A percentile compares a stretch with the other conserved stretches of the same genome.
Evolutionary conservation across 2,888 invertebrate genomes (phyloP).

Genomic region (Pterostichus madidus): DNA sequence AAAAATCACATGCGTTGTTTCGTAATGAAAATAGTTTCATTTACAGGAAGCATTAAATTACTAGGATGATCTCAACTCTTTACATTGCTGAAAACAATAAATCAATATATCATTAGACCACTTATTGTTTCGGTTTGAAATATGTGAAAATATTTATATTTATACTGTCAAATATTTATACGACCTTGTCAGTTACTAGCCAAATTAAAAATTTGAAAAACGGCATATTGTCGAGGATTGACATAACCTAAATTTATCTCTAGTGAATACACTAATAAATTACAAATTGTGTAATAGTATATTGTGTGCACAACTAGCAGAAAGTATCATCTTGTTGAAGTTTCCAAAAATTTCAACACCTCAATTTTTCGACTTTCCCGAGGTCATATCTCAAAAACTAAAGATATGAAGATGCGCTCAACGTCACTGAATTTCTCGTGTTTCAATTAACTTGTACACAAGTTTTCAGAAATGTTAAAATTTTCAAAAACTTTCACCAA

Average conservation of each 20-base stretch:
- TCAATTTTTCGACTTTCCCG: too few relatives aligned
- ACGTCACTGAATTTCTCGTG: too few relatives aligned
- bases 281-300: constrained; percentile 3
- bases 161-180: constrained; percentile 14
- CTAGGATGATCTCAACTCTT: constrained; percentile 15
- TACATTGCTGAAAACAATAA: background rate
- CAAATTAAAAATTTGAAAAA: constrained; percentile 13
- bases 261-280: constrained; percentile 16
- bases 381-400: too few relatives aligned
- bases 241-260: background rate
- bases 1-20: constrained; percentile 41
- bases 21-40: constrained; percentile 39
- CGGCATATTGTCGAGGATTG: constrained; percentile 7
- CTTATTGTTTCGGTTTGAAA: constrained; percentile 4
- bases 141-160: background rate
- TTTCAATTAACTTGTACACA: too few relatives aligned
- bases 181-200: constrained; percentile 35
- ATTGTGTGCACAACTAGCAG: too few relatives aligned
- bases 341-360: too few relatives aligned
- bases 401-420: too few relatives aligned
- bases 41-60: constrained; percentile 32
- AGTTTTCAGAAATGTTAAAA: too few relatives aligned
- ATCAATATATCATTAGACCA: constrained; percentile 10
- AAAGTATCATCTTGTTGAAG: too few relatives aligned
- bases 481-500: too few relatives aligned